Conservation (phyloP, 2,888 invertebrate species). For the Eumacrocentrus americanus region DNA sequence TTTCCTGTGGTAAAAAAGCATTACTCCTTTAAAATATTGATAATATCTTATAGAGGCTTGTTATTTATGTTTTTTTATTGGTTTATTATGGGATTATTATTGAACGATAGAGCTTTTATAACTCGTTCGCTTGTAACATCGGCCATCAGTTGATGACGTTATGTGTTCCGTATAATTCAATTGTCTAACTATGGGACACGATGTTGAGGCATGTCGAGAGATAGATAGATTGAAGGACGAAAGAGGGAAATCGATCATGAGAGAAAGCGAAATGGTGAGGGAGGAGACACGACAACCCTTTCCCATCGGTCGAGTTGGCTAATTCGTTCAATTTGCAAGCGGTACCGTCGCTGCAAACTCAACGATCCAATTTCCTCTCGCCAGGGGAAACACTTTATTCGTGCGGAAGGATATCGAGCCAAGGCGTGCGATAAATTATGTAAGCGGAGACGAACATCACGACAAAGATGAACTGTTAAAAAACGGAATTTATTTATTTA, state of each 20-base stretch:
- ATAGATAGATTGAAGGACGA: too few species aligned
- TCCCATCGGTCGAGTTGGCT: background rate
- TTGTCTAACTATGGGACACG: background rate
- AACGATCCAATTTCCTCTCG: background rate
- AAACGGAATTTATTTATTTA: background rate
- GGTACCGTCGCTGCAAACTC: background rate
- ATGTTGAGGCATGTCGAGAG: background rate
- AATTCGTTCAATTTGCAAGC: constrained; percentile 24
- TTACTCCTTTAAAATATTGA: background rate
- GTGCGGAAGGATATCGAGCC: background rate
- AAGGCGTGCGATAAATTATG: background rate
- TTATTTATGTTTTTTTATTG: too few species aligned
- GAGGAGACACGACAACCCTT: background rate
- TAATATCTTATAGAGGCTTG: background rate
- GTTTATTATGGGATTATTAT: too few species aligned
- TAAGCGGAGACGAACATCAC: background rate
- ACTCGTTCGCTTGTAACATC: too few species aligned
- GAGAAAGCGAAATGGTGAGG: background rate
- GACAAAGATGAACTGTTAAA: too few species aligned
- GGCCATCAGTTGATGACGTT: too few species aligned
- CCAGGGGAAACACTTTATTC: background rate
- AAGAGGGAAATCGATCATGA: background rate
- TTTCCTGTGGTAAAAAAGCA: too few species aligned
- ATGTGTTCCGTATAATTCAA: too few species aligned
- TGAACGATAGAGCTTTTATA: too few species aligned